phyloP scores from a whole-genome alignment of 2,888 invertebrate species.

The Xestia c-nigrum region DNA sequence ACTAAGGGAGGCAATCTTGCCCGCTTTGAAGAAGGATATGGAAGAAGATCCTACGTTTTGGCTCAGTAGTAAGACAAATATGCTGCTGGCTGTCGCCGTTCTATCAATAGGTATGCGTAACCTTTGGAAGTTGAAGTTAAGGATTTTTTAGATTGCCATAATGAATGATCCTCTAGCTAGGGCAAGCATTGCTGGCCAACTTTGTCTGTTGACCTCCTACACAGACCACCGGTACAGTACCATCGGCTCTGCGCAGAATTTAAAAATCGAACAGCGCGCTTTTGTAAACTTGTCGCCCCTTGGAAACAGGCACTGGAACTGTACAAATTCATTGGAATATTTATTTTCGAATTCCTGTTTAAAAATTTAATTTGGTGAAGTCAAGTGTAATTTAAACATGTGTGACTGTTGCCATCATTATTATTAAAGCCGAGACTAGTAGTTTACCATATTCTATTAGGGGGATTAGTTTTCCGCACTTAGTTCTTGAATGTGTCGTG shows the following conservation, averaged over 20 bases:
- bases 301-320: too few relatives aligned
- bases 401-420: neutral
- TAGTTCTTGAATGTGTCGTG: too few relatives aligned
- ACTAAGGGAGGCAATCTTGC: slow-evolving; percentile 92
- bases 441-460: too few relatives aligned
- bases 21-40: slow-evolving; percentile 90
- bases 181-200: neutral
- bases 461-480: too few relatives aligned
- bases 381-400: neutral
- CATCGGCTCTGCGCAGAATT: neutral
- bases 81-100: slow-evolving; percentile 93
- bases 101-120: slow-evolving; percentile 91
- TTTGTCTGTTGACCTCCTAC: neutral
- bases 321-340: neutral
- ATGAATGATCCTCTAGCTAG: neutral
- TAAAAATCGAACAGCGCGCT: neutral
- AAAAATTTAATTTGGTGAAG: neutral
- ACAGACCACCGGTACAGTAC: neutral
- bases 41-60: slow-evolving; percentile 91
- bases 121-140: neutral
- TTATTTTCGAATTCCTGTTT: neutral
- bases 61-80: slow-evolving; percentile 92
- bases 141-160: neutral
- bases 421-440: too few relatives aligned
- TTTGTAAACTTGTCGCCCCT: neutral